Base-by-base conservation (phyloP, 2,797 vertebrate species). In the Apodemus agrarius region DNA sequence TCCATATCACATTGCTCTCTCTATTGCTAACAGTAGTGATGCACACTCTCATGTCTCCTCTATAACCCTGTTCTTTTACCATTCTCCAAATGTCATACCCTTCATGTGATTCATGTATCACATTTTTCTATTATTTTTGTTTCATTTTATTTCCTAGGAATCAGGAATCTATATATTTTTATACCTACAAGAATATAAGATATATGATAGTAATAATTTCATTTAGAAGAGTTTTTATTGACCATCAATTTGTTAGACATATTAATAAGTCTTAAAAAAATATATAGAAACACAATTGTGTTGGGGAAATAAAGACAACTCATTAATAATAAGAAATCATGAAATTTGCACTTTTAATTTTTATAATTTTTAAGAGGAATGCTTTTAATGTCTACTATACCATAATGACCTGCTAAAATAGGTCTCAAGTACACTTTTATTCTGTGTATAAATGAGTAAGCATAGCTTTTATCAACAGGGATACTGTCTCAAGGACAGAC, bases 181-280 rank as follows among this genome's bases (percentile, higher is more conserved):
- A 65, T 89, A 65, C 9, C 34, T 92, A 3, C 9, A 91, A 34
- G 43, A 34, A 1, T 81, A 14, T 40, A 57, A 80, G 6, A 9
- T 54, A 76, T 61, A 90, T 63, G 13, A 90, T 29, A 69, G 75
- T 63, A 90, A 63, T 57, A 85, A 75, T 22, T 90, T 21, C 80
- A 26, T 13, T 69, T 93, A 79, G 22, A 96, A 46, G 37, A 17
- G 57, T 89, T 90, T 87, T 22, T 52, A 91, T 49, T 94, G 2
- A 4, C 16, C 3, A n/a, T 88, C 31, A 65, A 85, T 19, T 61
- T 61, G 61, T 75, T 92, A 40, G 17, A 37, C 59, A 81, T 84
- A 92, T 61, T 16, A n/a, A 12, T 81, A 86, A 90, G 1, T 57
- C 43, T 90, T 54, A 90, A 86, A 89, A 93, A 87, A n/a, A n/a